Evolutionary conservation across 2,797 vertebrate genomes (phyloP), one percentile per base, ranked within the genome.

Genomic region (Mycteria americana): DNA sequence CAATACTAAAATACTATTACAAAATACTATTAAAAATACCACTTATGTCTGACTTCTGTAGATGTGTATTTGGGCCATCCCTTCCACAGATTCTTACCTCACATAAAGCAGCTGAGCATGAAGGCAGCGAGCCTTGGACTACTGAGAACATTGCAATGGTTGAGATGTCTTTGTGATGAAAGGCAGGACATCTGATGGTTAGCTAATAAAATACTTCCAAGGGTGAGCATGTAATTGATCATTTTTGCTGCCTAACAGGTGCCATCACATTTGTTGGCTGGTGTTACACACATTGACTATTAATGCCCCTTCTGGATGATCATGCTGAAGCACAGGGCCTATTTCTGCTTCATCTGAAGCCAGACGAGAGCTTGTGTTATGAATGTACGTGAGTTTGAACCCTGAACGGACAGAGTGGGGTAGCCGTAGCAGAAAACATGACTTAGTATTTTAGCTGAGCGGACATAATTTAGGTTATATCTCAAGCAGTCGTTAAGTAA

Each of bases 351-450:
- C 48, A 35, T 41, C 21, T 68, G 85, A 75, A 90, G 45, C 37
- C 73, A 53, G 39, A 35, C 75, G 48, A 45, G 46, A 70, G 19
- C 25, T 70, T 70, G 10, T 41, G 9, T 51, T 51, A 11, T 24
- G 11, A 62, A 7, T 1, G 0, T n/a, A 45, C 0, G 0, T 21
- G 50, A 50, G 16, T 72, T 78, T 84, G 78, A 88, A 41, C 48
- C 35, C 35, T 13, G 22, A 75, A 74, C n/a, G 41, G 24, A 70
- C 19, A 69, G 13, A 5, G 8, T 13, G 10, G 23, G 24, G 21
- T 54, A 24, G 39, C 27, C 0, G 1, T 21, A 85, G 37, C 33
- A 60, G 60, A 79, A 89, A 85, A 37, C 5, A 12, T 33, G 12
- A 67, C n/a, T 76, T 76, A 15, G 24, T 68, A 27, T 89, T 93